Conservation (phyloP, 2,888 invertebrate genomes). For the Subacronicta megacephala region DNA sequence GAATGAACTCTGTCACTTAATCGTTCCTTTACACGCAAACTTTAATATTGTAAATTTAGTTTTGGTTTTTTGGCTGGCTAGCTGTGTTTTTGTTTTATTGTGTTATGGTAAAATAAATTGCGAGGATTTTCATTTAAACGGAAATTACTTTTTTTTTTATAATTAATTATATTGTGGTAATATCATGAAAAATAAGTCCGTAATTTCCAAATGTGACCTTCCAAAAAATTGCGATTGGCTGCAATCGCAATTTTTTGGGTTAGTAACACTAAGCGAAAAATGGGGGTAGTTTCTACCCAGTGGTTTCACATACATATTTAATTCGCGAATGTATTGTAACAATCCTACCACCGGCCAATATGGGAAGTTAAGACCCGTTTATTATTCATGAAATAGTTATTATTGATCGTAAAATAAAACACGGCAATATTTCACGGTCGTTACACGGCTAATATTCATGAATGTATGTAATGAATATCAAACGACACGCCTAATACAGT, state of each 20-base stretch:
- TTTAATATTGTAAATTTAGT: slow-evolving; percentile 56
- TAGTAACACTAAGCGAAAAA: background rate
- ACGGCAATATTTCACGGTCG: slow-evolving; percentile 39
- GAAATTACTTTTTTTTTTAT: too few relatives aligned
- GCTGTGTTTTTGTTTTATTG: slow-evolving; percentile 47
- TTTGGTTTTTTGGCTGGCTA: slow-evolving; percentile 49
- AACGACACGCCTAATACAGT: slow-evolving; percentile 48
- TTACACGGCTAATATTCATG: slow-evolving; percentile 47
- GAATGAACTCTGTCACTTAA: slow-evolving; percentile 68
- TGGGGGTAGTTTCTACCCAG: slow-evolving; percentile 2
- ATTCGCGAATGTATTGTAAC: slow-evolving; percentile 8
- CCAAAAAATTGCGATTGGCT: too few relatives aligned
- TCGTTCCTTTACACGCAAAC: slow-evolving; percentile 68
- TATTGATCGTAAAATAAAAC: slow-evolving; percentile 51
- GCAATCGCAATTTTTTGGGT: too few relatives aligned
- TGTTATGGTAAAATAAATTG: slow-evolving; percentile 15
- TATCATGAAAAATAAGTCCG: too few relatives aligned
- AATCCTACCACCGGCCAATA: slow-evolving; percentile 16
- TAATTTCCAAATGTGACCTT: too few relatives aligned
- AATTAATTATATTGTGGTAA: too few relatives aligned
- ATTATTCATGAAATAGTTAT: slow-evolving; percentile 41
- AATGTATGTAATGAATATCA: slow-evolving; percentile 47
- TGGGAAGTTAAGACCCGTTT: slow-evolving; percentile 18
- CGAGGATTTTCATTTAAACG: background rate
- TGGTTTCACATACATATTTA: slow-evolving; percentile 7